These are phyloP conservation scores for Silurus meridionalis DNA, from an alignment of 2,113 vertebrate genomes.

Conservation along the genomic window DNA sequence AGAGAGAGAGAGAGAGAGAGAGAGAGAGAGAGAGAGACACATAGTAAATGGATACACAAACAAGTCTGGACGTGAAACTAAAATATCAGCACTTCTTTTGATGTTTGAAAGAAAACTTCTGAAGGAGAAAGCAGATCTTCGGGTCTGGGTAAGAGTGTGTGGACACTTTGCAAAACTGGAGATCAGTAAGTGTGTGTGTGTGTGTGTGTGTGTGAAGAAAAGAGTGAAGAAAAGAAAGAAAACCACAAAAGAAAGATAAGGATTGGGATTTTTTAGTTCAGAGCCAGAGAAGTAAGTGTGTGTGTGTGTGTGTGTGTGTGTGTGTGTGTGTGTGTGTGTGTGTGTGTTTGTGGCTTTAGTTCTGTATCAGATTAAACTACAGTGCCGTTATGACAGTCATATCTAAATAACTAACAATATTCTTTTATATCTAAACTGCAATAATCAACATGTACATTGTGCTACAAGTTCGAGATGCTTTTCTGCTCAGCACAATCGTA, in stretches of 20 bases:
- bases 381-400: not conserved
- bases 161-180: not conserved
- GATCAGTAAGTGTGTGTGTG: not conserved
- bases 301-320: not conserved
- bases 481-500: not conserved
- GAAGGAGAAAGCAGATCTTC: not conserved
- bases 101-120: not conserved
- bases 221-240: not conserved
- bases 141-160: not conserved
- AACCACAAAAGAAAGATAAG: not conserved
- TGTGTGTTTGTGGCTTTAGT: not conserved
- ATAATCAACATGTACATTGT: not conserved
- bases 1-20: not conserved
- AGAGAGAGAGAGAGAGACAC: not conserved
- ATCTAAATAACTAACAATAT: too few relatives aligned
- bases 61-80: not conserved
- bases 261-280: too few relatives aligned
- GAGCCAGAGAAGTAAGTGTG: not conserved
- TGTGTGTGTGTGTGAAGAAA: not conserved
- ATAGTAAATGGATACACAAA: not conserved
- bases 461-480: not conserved
- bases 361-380: not conserved
- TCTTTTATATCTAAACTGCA: not conserved
- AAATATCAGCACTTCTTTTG: not conserved
- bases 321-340: not conserved